A percentile compares a stretch with the other conserved stretches of the same genome.
These are phyloP conservation scores for Stenichneumon culpator DNA, from an alignment of 2,888 invertebrate genomes.

Conservation along the genomic window DNA sequence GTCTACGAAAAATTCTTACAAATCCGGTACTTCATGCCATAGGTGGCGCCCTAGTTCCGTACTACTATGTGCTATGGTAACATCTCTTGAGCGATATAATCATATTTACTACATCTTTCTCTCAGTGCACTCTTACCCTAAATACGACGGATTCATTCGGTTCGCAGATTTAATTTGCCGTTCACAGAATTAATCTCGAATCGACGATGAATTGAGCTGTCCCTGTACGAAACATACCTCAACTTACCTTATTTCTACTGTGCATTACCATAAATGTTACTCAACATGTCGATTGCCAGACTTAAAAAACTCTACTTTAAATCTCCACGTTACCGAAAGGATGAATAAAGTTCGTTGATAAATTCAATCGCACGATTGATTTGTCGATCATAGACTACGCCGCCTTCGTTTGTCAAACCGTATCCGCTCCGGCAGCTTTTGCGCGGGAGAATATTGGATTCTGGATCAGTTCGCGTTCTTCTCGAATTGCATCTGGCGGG, in stretches of 20 bases:
- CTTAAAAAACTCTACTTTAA: background rate
- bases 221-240: background rate
- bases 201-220: background rate
- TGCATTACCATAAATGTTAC: background rate
- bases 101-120: too few species aligned
- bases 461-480: slow-evolving; percentile 5
- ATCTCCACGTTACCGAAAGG: background rate
- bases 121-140: too few species aligned
- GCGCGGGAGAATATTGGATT: slow-evolving; percentile 42
- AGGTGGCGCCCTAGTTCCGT: too few species aligned
- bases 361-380: slow-evolving; percentile 4
- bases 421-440: background rate
- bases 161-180: too few species aligned
- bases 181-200: background rate
- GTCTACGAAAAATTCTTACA: too few species aligned
- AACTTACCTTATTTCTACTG: background rate
- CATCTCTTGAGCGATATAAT: too few species aligned
- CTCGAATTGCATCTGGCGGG: slow-evolving; percentile 32
- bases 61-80: too few species aligned
- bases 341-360: background rate
- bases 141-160: too few species aligned
- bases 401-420: background rate
- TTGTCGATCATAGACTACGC: slow-evolving; percentile 1
- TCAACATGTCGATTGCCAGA: background rate
- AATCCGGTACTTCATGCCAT: too few species aligned